Evolutionary conservation across 2,797 vertebrate species (phyloP).

Genomic region (Enteromius unitaeniatus): DNA sequence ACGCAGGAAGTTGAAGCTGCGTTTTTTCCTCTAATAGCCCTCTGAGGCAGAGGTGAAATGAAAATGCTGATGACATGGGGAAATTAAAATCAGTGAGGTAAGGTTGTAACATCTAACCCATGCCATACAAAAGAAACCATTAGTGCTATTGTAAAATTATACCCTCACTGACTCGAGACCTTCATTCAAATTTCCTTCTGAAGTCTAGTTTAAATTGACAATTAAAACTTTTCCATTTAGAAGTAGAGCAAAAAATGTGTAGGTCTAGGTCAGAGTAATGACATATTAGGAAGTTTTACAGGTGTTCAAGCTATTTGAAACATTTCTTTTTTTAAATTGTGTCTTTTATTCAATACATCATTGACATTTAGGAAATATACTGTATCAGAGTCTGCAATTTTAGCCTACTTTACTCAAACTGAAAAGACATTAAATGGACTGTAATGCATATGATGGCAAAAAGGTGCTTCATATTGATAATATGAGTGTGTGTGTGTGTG

Average conservation of each 20-base stretch:
- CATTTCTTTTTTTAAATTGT: neutral
- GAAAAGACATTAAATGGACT: neutral
- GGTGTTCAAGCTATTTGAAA: neutral
- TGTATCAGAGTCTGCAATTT: neutral
- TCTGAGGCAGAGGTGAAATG: slow-evolving; percentile 39
- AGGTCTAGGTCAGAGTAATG: neutral
- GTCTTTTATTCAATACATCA: neutral
- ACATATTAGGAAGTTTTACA: neutral
- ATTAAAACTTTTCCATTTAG: neutral
- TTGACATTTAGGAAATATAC: neutral
- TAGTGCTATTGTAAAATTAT: slow-evolving; percentile 29
- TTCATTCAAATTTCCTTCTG: neutral
- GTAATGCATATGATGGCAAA: neutral
- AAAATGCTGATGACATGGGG: slow-evolving; percentile 39
- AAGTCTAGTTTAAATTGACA: neutral
- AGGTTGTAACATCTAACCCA: slow-evolving; percentile 27
- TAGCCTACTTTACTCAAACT: neutral
- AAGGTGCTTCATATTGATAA: neutral
- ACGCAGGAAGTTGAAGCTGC: slow-evolving; percentile 4
- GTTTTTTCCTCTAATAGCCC: slow-evolving; percentile 28
- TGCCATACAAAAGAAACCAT: slow-evolving; percentile 12
- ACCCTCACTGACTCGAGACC: neutral
- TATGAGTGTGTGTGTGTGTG: no score
- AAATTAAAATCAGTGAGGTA: slow-evolving; percentile 37
- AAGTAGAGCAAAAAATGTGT: neutral